These are phyloP conservation scores for Bos indicus DNA, from an alignment of 2,113 vertebrate genomes.

Conservation along the genomic window DNA sequence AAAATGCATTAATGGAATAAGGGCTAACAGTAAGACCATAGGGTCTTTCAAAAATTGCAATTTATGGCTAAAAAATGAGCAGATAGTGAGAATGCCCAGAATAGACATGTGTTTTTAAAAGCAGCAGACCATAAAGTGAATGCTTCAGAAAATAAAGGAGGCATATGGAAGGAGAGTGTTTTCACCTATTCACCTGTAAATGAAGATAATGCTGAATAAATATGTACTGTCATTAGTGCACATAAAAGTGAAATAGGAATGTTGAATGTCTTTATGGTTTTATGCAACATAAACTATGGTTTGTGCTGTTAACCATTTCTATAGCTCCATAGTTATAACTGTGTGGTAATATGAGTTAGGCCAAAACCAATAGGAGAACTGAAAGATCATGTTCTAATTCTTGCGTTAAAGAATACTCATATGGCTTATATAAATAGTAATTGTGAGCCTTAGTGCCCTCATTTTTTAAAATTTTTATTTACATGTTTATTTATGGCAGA, in stretches of 20 bases:
- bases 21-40: neutral
- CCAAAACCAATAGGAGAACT: neutral
- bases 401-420: neutral
- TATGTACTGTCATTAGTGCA: neutral
- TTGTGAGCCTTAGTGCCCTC: neutral
- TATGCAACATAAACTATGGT: neutral
- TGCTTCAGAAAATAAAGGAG: neutral
- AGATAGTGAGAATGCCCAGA: neutral
- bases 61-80: neutral
- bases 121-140: neutral
- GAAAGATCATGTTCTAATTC: neutral
- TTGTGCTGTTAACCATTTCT: neutral
- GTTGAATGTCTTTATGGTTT: neutral
- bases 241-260: neutral
- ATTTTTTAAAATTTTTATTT: neutral
- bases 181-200: neutral
- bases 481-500: neutral
- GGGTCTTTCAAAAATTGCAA: neutral
- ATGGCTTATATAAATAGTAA: neutral
- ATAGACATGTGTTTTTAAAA: neutral
- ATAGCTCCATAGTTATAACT: neutral
- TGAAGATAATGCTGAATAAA: neutral
- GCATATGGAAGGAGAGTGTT: neutral
- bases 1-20: neutral
- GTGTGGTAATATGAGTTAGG: neutral